Percentiles rank a stretch among this genome's conserved stretches.
These are phyloP conservation scores for Drosophila kanapiae DNA, from an alignment of 1,140 invertebrate species.

Conservation along the genomic window DNA sequence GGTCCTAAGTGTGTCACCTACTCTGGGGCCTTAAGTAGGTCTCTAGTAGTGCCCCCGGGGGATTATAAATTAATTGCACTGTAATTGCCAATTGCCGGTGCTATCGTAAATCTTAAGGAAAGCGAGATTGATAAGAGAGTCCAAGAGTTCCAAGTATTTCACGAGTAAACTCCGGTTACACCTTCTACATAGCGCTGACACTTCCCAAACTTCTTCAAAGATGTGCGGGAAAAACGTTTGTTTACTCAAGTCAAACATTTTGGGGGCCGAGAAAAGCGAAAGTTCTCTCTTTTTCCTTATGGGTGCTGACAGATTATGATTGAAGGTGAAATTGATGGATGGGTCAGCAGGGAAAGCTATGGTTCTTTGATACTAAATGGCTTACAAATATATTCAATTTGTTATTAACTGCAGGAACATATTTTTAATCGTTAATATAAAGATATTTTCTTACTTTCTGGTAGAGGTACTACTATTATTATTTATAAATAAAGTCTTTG, in stretches of 20 bases:
- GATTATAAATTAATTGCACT: slow-evolving; percentile 65
- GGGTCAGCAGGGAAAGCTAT: slow-evolving; percentile 2
- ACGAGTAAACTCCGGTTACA: slow-evolving; percentile 13
- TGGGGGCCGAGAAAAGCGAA: slow-evolving; percentile 36
- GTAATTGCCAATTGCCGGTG: slow-evolving; percentile 54
- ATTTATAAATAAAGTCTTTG: neutral
- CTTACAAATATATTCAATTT: neutral
- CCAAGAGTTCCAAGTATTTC: slow-evolving; percentile 25
- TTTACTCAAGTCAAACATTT: slow-evolving; percentile 33
- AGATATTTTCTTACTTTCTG: no score
- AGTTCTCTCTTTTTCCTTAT: slow-evolving; percentile 18
- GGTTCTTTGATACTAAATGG: slow-evolving; percentile 14
- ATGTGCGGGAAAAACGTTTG: slow-evolving; percentile 19
- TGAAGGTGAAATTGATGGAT: slow-evolving; percentile 30
- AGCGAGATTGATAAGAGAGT: slow-evolving; percentile 31
- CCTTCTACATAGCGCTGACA: slow-evolving; percentile 6
- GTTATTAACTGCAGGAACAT: no score
- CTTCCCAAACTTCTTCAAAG: slow-evolving; percentile 9
- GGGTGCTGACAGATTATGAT: slow-evolving; percentile 28
- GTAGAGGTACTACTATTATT: no score
- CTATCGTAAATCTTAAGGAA: slow-evolving; percentile 49
- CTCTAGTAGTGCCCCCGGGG: slow-evolving; percentile 40
- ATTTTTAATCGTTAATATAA: no score
- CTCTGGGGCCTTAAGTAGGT: slow-evolving; percentile 39
- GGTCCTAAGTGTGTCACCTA: slow-evolving; percentile 48